These are phyloP conservation scores for Pungitius pungitius DNA, from an alignment of 2,113 vertebrate species.

Conservation along the genomic window DNA sequence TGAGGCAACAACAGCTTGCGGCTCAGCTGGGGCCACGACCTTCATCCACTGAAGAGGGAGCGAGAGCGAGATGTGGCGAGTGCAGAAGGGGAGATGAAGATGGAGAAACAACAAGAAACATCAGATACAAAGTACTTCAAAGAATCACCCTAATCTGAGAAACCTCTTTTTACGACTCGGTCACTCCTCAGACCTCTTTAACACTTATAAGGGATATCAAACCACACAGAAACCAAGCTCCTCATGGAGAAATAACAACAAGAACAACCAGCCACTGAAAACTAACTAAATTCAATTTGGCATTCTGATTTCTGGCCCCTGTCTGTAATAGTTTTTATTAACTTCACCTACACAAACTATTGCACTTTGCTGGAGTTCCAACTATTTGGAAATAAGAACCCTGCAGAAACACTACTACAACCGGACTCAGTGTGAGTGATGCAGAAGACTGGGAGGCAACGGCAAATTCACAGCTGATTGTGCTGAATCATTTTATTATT, in stretches of 20 bases:
- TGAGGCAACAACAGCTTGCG: constrained; percentile 76
- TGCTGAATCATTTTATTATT: constrained; percentile 38
- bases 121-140: constrained; percentile 3
- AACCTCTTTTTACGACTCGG: constrained; percentile 3
- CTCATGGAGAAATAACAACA: neutral
- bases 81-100: constrained; percentile 47
- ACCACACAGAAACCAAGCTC: neutral
- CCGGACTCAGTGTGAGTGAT: constrained; percentile 46
- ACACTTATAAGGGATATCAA: neutral
- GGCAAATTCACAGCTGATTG: constrained; percentile 41
- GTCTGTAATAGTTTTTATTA: constrained; percentile 2
- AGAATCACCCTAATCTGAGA: constrained; percentile 21
- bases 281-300: neutral
- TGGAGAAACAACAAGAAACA: constrained; percentile 21
- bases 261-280: neutral
- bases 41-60: constrained; percentile 48
- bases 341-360: constrained; percentile 14
- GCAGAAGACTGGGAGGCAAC: constrained; percentile 49
- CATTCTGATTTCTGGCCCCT: neutral
- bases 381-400: constrained; percentile 41
- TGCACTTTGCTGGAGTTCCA: constrained; percentile 26
- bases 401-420: constrained; percentile 44
- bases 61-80: constrained; percentile 31
- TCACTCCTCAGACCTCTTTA: neutral
- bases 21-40: constrained; percentile 78